These are phyloP conservation scores for Bubalus kerabau DNA, from an alignment of 2,113 vertebrate genomes.

Conservation along the genomic window DNA sequence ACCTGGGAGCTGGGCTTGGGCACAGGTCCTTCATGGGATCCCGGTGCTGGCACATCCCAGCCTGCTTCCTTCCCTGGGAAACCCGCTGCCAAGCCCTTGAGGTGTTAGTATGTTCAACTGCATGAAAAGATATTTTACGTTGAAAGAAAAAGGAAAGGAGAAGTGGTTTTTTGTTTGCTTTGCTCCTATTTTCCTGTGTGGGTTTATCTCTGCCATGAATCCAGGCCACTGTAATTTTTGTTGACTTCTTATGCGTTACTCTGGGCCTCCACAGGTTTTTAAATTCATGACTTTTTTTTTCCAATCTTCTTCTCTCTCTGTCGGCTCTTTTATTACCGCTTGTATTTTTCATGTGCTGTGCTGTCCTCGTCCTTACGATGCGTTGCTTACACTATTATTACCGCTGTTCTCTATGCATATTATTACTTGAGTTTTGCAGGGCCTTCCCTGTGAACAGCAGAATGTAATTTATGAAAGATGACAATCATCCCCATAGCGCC, in stretches of 20 bases:
- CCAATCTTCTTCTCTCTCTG: neutral
- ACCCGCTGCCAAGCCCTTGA: neutral
- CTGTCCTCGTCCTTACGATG: neutral
- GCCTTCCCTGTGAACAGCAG: neutral
- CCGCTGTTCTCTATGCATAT: neutral
- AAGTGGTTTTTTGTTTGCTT: neutral
- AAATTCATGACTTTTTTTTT: neutral
- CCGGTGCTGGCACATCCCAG: accelerated
- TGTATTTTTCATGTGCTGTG: neutral
- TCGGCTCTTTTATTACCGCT: neutral
- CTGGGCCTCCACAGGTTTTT: neutral
- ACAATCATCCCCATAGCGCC: neutral
- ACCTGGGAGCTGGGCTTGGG: neutral
- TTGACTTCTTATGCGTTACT: neutral
- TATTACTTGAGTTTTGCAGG: slow-evolving; percentile 16
- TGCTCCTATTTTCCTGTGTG: neutral
- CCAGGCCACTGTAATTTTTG: neutral
- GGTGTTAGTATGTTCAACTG: neutral
- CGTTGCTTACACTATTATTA: neutral
- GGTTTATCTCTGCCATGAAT: neutral
- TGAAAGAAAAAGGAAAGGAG: neutral
- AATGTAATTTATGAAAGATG: neutral
- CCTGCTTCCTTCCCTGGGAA: neutral
- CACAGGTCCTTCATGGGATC: neutral
- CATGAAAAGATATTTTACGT: neutral